Evolutionary conservation across 2,888 invertebrate genomes (phyloP).

Genomic region (Lasioglossum figueresi): DNA sequence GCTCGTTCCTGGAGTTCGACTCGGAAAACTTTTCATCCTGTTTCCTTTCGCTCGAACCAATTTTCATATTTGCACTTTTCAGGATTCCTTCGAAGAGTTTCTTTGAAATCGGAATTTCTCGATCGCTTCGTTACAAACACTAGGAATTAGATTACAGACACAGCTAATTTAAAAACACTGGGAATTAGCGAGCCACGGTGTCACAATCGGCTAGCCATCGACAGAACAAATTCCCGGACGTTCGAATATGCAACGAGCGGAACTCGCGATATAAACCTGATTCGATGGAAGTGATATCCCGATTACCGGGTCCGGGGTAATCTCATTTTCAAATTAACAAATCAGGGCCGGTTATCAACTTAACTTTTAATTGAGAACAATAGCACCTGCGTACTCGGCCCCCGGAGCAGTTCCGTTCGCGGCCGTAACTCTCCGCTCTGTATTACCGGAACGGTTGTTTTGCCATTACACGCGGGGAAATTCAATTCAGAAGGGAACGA

Average conservation of each 20-base stretch:
- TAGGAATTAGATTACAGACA: too few relatives aligned
- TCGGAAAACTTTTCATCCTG: not conserved
- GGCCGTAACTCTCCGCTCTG: conserved; percentile 28
- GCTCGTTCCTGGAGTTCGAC: conserved; percentile 44
- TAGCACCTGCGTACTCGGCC: conserved; percentile 16
- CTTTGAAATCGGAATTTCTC: not conserved
- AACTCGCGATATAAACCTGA: not conserved
- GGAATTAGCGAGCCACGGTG: not conserved
- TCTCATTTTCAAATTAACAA: conserved; percentile 49
- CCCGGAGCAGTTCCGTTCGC: not conserved
- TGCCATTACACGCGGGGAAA: conserved; percentile 1
- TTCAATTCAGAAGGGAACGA: conserved; percentile 15
- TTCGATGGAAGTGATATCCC: not conserved
- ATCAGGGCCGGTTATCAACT: conserved; percentile 47
- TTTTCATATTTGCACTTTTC: not conserved
- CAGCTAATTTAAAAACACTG: not conserved
- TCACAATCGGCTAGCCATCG: conserved; percentile 22
- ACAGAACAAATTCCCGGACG: conserved; percentile 24
- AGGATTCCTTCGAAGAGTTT: not conserved
- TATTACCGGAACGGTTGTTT: conserved; percentile 18
- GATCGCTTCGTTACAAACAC: not conserved
- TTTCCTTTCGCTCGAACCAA: not conserved
- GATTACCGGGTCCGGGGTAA: conserved; percentile 28
- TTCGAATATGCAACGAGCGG: conserved; percentile 30
- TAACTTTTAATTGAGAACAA: conserved; percentile 55